Evolutionary conservation across 2,113 vertebrate species (phyloP), one percentile per base, ranked within the genome.

Genomic region (Cyrtonyx montezumae): DNA sequence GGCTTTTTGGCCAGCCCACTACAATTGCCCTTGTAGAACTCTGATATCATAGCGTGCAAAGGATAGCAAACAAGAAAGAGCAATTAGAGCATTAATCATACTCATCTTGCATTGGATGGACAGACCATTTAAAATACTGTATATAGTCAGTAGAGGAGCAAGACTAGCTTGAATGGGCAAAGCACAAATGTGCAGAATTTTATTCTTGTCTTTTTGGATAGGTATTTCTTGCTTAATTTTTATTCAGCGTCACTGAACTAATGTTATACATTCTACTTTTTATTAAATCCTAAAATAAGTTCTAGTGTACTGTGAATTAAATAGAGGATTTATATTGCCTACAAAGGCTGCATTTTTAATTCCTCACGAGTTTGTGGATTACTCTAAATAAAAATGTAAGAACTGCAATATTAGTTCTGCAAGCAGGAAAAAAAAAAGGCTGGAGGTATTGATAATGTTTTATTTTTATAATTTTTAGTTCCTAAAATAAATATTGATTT

Each of bases 1-100:
- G 95, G 93, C 91, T 92, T 95, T 96, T 90, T 96, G 97, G 94
- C 94, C 92, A 94, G 93, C 90, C 90, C 96, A 95, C 94, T 93
- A 81, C 80, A 87, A 85, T 93, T 96, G 94, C 88, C 94, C 91
- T 95, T 95, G 83, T 94, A 92, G 91, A 94, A 94, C 92, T 92
- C 93, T 93, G 91, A 94, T 96, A 94, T 91, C 69, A 86, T 92
- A 87, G 91, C 93, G 84, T 90, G 83, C 3, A 17, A 90, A 71
- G 91, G 93, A 79, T 82, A 93, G 92, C 91, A 94, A 95, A 88
- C 85, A 94, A 95, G 91, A 95, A 89, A 79, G 93, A 96, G 91
- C 85, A 94, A 91, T 96, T 96, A 95, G 88, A n/a, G 76, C 89
- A 95, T 94, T 96, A 91, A 95, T 96, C 94, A 90, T 92, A 94